Conservation (phyloP, 2,888 invertebrate genomes). For the Hermodice carunculata region DNA sequence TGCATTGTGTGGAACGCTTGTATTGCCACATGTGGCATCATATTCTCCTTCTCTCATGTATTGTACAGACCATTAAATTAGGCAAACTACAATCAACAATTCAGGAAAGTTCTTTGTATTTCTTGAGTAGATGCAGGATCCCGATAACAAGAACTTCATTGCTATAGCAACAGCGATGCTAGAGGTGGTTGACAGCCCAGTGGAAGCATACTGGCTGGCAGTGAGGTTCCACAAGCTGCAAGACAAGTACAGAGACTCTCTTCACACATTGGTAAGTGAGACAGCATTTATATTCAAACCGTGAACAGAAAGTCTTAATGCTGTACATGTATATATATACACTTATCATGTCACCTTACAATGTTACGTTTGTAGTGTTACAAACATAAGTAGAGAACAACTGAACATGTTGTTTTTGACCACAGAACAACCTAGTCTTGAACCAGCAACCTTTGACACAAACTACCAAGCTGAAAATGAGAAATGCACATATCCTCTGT, state of each 20-base stretch:
- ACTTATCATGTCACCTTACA: not conserved
- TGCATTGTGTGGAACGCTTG: too few species aligned
- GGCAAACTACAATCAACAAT: slow-evolving; percentile 3
- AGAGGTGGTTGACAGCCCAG: slow-evolving; percentile 80
- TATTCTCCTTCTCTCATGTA: too few species aligned
- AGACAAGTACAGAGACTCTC: slow-evolving; percentile 74
- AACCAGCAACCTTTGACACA: too few species aligned
- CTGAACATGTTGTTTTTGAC: not conserved
- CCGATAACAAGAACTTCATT: slow-evolving; percentile 59
- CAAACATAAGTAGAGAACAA: not conserved
- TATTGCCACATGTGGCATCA: too few species aligned
- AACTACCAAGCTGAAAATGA: too few species aligned
- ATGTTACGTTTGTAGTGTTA: not conserved
- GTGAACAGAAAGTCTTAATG: too few species aligned
- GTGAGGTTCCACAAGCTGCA: slow-evolving; percentile 82
- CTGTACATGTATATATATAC: not conserved
- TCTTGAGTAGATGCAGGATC: slow-evolving; percentile 35
- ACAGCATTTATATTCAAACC: too few species aligned
- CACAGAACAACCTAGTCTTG: too few species aligned
- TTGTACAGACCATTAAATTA: too few species aligned
- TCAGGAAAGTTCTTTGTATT: not conserved
- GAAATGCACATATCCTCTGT: too few species aligned
- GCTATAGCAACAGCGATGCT: slow-evolving; percentile 80
- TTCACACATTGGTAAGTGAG: slow-evolving; percentile 46
- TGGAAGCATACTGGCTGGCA: slow-evolving; percentile 87